phyloP scores from a whole-genome alignment of 2,113 vertebrate genomes.

The Agelaius tricolor region DNA sequence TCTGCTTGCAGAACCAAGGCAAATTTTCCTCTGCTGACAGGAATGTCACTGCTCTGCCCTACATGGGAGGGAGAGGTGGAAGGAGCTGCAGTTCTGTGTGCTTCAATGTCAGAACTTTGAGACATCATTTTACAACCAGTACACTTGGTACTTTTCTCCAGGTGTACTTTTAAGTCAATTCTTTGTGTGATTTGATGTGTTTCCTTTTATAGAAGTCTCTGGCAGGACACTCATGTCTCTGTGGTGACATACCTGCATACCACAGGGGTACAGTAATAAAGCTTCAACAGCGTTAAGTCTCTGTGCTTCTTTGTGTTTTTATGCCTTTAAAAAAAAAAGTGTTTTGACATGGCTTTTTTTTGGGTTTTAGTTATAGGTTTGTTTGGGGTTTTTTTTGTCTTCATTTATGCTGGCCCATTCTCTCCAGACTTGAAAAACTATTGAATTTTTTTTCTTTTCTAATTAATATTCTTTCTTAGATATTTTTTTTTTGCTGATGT shows the following conservation, averaged over 20 bases:
- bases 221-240: not conserved
- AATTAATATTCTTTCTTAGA: not conserved
- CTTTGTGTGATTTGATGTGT: not conserved
- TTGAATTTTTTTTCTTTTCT: not conserved
- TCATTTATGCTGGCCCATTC: not conserved
- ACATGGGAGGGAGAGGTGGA: not conserved
- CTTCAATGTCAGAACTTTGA: not conserved
- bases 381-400: not conserved
- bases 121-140: not conserved
- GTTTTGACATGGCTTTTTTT: not conserved
- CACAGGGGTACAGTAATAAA: not conserved
- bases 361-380: not conserved
- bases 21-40: not conserved
- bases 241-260: not conserved
- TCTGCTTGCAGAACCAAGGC: not conserved
- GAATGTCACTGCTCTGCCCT: not conserved
- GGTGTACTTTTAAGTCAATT: not conserved
- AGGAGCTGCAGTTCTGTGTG: not conserved
- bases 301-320: not conserved
- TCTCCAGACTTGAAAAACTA: not conserved
- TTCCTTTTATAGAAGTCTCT: not conserved
- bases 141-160: not conserved
- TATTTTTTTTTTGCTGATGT: not conserved
- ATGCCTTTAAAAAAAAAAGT: not conserved
- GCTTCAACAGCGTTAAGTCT: not conserved